Evolutionary conservation across 1,140 invertebrate species (phyloP), one percentile per base, ranked within the genome.

Genomic region (Nasonia longicornis): DNA sequence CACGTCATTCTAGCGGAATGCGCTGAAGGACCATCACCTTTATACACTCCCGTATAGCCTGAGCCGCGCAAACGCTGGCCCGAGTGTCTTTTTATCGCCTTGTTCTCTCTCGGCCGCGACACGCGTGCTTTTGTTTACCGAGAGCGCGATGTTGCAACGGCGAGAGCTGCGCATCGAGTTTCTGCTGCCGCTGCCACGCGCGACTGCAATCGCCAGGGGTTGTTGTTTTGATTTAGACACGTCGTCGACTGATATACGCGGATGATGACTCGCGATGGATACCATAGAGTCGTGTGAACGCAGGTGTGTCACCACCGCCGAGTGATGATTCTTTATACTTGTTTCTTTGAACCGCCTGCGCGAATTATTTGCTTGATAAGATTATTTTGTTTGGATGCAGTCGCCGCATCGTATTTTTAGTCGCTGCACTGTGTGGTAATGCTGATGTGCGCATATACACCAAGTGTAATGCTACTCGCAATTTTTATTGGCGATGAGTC

Each of bases 231-330:
- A n/a, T 58, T 58, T 58, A 58, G 52, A 58, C 26, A 26, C 3
- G 45, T 48, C 42, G 42, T 45, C 42, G 42, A 2, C 42, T 10
- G 4, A 4, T 12, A 4, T 14, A 14, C 48, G 16, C 48, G 16
- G 52, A 58, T n/a, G 52, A 58, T 20, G 16, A 52, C 42, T 22
- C 11, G 26, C 2, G 42, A 6, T 22, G 70, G 16, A 58, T n/a
- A 58, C 16, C 7, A 16, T 48, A 58, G 20, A 58, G 42, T 35
- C 78, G 58, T 80, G 78, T 67, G 71, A 74, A 80, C 71, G 78
- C 70, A 74, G 78, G 70, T 74, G 71, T 73, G 77, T 20, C 42
- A n/a, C 76, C 3, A 29, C 1, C 29, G 64, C 8, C 29, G 22
- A 48, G 45, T 48, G 73, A 76, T 66, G 58, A 66, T 45, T 66